Evolutionary conservation across 2,113 vertebrate genomes (phyloP), one percentile per base, ranked within the genome.

Genomic region (Pelusios castaneus): DNA sequence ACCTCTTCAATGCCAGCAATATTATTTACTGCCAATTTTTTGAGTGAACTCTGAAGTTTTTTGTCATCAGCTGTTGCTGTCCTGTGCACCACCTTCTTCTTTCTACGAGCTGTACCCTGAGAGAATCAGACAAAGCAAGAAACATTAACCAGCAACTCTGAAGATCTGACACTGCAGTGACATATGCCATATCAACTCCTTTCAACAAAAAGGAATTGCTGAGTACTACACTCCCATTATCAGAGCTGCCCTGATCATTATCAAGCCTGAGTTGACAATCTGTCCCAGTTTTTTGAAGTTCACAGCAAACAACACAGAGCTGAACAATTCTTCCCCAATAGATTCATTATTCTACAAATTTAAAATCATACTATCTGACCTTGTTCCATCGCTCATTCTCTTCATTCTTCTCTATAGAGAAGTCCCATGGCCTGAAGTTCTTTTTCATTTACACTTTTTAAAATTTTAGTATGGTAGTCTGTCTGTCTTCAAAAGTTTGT

Each of bases 41-140:
- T 99, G 95, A 99, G 98, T 19, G 99, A 99, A 96, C 99, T 99
- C 97, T 99, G 99, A 94, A 99, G 99, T 96, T 99, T 99, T 96
- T 99, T 99, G 97, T 99, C 99, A 92, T 99, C 99, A 94, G 99
- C 99, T 94, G 99, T 99, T 82, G 99, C 99, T 52, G 99, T 99
- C 98, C 99, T 99, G 97, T 99, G 99, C 88, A 99, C 99, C 73
- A 99, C 99, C 99, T 99, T 99, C 98, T 99, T 99, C 99, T 99
- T 99, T 98, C 99, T 99, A 97, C 99, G 99, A 91, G 99, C 99
- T 78, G 99, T 99, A 96, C 99, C 99, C 99, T 99, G 89, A 70
- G 88, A 96, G 87, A 94, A n/a, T 17, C 75, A 89, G 82, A 85
- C 27, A 89, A 63, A 55, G 14, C 31, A 91, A 45, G 78, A 89